phyloP scores from a whole-genome alignment of 2,113 vertebrate species.

The Neolamprologus modestus region DNA sequence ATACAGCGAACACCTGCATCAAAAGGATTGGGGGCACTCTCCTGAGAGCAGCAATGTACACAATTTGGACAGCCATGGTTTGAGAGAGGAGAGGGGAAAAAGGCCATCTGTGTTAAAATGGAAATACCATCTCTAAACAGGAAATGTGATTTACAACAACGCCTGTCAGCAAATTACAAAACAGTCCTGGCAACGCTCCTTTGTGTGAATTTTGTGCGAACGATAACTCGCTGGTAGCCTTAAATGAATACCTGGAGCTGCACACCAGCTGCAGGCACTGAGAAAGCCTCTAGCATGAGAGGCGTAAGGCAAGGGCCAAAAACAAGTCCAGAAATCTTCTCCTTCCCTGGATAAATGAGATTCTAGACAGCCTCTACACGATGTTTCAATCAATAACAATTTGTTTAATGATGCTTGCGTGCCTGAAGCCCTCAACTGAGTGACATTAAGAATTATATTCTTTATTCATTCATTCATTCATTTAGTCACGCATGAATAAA shows the following conservation, averaged over 20 bases:
- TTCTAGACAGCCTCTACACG: neutral
- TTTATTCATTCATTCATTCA: neutral
- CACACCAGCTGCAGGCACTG: neutral
- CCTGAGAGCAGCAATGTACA: neutral
- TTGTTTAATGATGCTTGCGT: neutral
- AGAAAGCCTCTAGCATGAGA: neutral
- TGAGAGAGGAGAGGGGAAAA: neutral
- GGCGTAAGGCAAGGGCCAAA: neutral
- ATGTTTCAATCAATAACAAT: neutral
- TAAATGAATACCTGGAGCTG: neutral
- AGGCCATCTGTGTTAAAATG: neutral
- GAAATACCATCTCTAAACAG: neutral
- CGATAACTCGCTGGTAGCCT: neutral
- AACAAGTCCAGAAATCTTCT: neutral
- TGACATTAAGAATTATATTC: neutral
- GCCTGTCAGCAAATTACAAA: neutral
- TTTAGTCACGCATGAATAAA: neutral
- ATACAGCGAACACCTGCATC: neutral
- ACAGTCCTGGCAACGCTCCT: neutral
- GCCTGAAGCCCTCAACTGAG: neutral
- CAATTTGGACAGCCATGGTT: neutral
- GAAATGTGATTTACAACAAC: neutral
- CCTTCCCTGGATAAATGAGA: neutral
- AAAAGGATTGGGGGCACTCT: neutral
- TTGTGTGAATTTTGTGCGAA: neutral